Evolutionary conservation across 1,140 invertebrate genomes (phyloP).

Genomic region (Pachypeltis micranthus): DNA sequence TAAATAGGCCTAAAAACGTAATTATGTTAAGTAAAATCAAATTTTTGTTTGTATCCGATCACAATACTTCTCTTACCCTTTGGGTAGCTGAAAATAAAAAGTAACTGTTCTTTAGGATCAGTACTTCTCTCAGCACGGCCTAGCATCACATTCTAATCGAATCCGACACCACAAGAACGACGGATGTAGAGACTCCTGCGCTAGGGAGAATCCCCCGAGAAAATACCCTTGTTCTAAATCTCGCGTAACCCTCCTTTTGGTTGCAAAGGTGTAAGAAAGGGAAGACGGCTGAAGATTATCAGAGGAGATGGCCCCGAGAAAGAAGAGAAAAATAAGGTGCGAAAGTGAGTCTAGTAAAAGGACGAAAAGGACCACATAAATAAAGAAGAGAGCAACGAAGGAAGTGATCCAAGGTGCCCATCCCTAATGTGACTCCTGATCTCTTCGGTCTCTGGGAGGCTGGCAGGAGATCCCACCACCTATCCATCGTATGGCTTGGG

Average conservation of each 20-base stretch:
- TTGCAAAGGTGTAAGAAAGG: not conserved
- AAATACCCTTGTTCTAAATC: conserved; percentile 4
- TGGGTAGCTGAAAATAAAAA: too few species aligned
- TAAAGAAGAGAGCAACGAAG: not conserved
- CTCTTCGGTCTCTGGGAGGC: not conserved
- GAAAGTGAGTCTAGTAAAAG: conserved; percentile 6
- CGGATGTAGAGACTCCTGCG: too few species aligned
- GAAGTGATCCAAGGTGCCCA: not conserved
- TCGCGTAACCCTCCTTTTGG: too few species aligned
- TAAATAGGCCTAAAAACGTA: too few species aligned
- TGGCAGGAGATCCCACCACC: not conserved
- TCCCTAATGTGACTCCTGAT: conserved; percentile 5
- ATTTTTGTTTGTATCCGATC: too few species aligned
- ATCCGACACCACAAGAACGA: too few species aligned
- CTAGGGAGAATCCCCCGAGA: too few species aligned
- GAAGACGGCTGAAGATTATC: conserved; percentile 3
- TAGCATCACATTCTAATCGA: too few species aligned
- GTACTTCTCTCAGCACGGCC: too few species aligned
- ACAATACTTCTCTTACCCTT: too few species aligned
- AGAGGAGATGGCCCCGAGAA: not conserved
- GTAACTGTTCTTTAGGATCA: too few species aligned
- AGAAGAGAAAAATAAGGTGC: conserved; percentile 7
- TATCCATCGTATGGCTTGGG: not conserved
- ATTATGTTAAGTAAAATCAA: too few species aligned
- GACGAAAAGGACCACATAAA: conserved; percentile 4